Evolutionary conservation across 2,888 invertebrate species (phyloP).

Genomic region (Patella ulyssiponensis): DNA sequence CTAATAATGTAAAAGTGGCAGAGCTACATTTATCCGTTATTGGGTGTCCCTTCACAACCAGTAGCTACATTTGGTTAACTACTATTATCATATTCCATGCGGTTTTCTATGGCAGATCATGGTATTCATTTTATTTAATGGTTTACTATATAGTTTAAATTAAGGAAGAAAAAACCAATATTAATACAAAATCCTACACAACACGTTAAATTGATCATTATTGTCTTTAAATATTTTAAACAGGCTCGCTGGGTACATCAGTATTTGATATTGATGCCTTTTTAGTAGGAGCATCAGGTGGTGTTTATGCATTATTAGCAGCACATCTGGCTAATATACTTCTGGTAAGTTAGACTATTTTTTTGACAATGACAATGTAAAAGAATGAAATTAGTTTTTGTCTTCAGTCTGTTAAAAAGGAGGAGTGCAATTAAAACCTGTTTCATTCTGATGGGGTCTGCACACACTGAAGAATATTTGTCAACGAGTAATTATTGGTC

Average conservation of each 20-base stretch:
- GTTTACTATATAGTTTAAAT: too few relatives aligned
- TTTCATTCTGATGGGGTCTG: too few relatives aligned
- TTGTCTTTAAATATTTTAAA: conserved; percentile 13
- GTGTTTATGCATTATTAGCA: conserved; percentile 89
- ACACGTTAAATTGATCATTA: neutral
- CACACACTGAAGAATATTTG: too few relatives aligned
- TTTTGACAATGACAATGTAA: conserved; percentile 7
- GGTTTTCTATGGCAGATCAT: too few relatives aligned
- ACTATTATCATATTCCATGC: too few relatives aligned
- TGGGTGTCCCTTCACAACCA: too few relatives aligned
- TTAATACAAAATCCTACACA: too few relatives aligned
- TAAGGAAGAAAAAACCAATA: too few relatives aligned
- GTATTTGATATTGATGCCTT: conserved; percentile 84
- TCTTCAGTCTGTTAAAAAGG: neutral
- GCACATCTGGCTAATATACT: conserved; percentile 89
- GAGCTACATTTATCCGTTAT: too few relatives aligned
- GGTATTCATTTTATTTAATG: too few relatives aligned
- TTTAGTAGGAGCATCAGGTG: conserved; percentile 91
- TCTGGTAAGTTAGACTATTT: conserved; percentile 72
- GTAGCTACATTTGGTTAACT: too few relatives aligned
- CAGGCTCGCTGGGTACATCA: conserved; percentile 68
- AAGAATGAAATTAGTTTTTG: neutral
- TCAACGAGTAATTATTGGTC: too few relatives aligned
- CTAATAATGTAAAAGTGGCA: neutral
- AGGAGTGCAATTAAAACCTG: neutral